Evolutionary conservation across 1,140 invertebrate genomes (phyloP), one percentile per base, ranked within the genome.

Genomic region (Drosophila sturtevanti): DNA sequence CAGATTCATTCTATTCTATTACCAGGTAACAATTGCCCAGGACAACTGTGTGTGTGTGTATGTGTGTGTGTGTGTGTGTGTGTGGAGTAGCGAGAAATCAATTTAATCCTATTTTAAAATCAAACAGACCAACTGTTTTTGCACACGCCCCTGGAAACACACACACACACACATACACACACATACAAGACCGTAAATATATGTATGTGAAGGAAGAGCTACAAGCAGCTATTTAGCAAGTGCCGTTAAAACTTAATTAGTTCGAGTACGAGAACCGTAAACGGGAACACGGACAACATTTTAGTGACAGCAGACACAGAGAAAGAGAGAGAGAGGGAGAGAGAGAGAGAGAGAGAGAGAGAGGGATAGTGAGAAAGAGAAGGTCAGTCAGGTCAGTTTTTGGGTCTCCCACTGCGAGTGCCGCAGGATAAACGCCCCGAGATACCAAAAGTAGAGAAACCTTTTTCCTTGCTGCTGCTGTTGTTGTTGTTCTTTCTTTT

Each of bases 211-310:
- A 34, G 22, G 52, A 35, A 44, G 34, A 16, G 48, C 44, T 61
- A 75, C 51, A 69, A 75, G 59, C 48, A 62, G 48, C 35, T 72
- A 72, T 73, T 85, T 89, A 77, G 77, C 84, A 87, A 87, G 79
- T 87, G 84, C 84, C 79, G 76, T 82, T 89, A 80, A 87, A 87
- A 84, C 84, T 87, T 87, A 87, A 87, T 87, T 87, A 87, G 84
- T 71, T 77, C 63, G n/a, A 68, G 76, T 60, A 54, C 64, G 41
- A 44, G 41, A 44, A 44, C 41, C 41, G 14, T 44, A 16, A 44
- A 44, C 7, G 38, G 38, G 6, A 18, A 44, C 14, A 44, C 38
- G 14, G 41, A 44, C 7, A 44, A 4, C 5, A 6, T 31, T 31
- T 31, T 44, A 16, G 41, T 44, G 7, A 44, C 41, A 9, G n/a